Evolutionary conservation across 2,888 invertebrate genomes (phyloP), one percentile per base, ranked within the genome.

Genomic region (Sympetrum striolatum): DNA sequence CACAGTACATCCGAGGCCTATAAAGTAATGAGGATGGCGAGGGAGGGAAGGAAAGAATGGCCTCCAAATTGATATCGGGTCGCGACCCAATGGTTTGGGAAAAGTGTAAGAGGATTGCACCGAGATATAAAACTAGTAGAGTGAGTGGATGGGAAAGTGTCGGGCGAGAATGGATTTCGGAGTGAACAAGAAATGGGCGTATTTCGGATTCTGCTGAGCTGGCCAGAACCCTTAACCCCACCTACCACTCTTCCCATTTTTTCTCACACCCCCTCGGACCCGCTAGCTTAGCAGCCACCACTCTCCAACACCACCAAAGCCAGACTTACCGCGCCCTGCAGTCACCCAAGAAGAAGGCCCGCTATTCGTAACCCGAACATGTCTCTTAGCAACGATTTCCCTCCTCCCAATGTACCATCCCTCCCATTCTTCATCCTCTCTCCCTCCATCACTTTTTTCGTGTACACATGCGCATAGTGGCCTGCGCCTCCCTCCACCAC

Each of bases 181-280:
- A 86, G 86, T 86, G 86, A 86, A 86, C 86, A 86, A 86, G 86
- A 86, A 86, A 86, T 86, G 86, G 86, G 86, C 86, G 86, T 86
- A 86, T 86, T 86, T 86, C 60, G 60, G 86, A 86, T 86, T 86
- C 86, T 86, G 86, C 86, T 86, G 86, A 86, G 86, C 60, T 64
- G 86, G 86, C 86, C 86, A 86, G 82, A 82, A 82, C 48, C 81
- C 81, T 48, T 82, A 82, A 31, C 82, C 82, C 53, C 82, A 58
- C 82, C 31, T 35, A 44, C 81, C 48, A 22, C n/a, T n/a, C 44
- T 22, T 6, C 58, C 60, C 60, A 37, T 37, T n/a, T 35, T 60
- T 37, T 37, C 35, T 39, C 39, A 35, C n/a, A 58, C 60, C n/a
- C 14, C 86, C 22, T 60, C 60, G 35, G 5, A 37, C 37, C 58